phyloP scores from a whole-genome alignment of 2,113 vertebrate species.

The Odontesthes bonariensis region DNA sequence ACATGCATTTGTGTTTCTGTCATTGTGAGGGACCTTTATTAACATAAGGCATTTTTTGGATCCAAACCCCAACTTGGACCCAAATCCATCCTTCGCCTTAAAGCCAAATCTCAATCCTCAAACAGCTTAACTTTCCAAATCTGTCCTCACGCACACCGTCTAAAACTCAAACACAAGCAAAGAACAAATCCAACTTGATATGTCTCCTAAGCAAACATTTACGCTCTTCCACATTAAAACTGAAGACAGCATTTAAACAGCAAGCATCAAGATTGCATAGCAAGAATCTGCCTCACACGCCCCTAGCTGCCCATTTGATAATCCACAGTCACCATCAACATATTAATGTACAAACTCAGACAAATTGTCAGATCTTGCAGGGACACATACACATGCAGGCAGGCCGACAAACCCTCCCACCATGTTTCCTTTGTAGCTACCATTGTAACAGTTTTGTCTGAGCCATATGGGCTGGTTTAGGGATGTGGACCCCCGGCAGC shows the following conservation, averaged over 20 bases:
- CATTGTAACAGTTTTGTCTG: constrained; percentile 86
- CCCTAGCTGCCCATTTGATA: constrained; percentile 10
- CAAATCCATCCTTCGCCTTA: background rate
- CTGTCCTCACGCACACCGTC: too few relatives aligned
- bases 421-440: constrained; percentile 78
- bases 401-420: constrained; percentile 74
- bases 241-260: too few relatives aligned
- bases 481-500: constrained; percentile 80
- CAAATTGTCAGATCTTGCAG: constrained; percentile 44
- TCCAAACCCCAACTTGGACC: too few relatives aligned
- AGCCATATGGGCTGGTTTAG: constrained; percentile 85
- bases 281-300: too few relatives aligned
- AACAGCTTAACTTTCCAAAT: too few relatives aligned
- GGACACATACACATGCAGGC: constrained; percentile 57
- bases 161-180: background rate
- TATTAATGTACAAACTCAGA: constrained; percentile 58
- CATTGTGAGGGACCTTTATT: constrained; percentile 4
- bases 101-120: background rate
- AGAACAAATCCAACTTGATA: background rate
- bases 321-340: constrained; percentile 36
- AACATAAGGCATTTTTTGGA: background rate
- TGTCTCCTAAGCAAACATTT: background rate
- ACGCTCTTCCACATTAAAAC: too few relatives aligned
- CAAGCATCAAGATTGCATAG: background rate
- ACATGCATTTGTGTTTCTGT: background rate